Evolutionary conservation across 2,113 vertebrate genomes (phyloP).

Genomic region (Solea senegalensis): DNA sequence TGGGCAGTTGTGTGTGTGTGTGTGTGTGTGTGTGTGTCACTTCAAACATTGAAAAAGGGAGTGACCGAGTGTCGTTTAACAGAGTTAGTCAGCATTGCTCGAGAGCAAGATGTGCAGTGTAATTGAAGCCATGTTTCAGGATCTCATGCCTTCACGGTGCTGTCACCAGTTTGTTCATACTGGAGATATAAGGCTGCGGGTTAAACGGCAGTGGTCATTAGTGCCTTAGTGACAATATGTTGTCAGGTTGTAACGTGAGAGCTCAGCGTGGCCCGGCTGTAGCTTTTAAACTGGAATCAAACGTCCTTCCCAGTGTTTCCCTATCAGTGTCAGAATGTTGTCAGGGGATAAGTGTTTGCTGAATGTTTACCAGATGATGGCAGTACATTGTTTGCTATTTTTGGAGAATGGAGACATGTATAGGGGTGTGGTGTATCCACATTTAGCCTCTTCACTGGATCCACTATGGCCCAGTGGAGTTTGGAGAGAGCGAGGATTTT

Average conservation of each 20-base stretch:
- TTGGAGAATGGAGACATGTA: slow-evolving; percentile 64
- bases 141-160: not conserved
- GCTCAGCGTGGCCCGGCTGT: slow-evolving; percentile 23
- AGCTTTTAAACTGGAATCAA: slow-evolving; percentile 35
- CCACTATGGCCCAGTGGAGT: slow-evolving; percentile 60
- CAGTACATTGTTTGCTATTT: slow-evolving; percentile 78
- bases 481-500: slow-evolving; percentile 42
- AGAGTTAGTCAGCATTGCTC: slow-evolving; percentile 63
- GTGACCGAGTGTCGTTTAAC: not conserved
- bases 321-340: slow-evolving; percentile 66
- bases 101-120: slow-evolving; percentile 58
- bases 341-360: slow-evolving; percentile 71
- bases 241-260: slow-evolving; percentile 62
- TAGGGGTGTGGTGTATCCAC: slow-evolving; percentile 72
- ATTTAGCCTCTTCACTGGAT: slow-evolving; percentile 72
- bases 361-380: slow-evolving; percentile 77
- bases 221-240: slow-evolving; percentile 47
- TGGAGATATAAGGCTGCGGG: slow-evolving; percentile 25
- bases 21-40: slow-evolving; percentile 7
- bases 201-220: slow-evolving; percentile 50
- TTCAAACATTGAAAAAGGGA: slow-evolving; percentile 9
- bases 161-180: slow-evolving; percentile 52
- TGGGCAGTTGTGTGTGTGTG: slow-evolving; percentile 16
- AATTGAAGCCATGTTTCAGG: slow-evolving; percentile 40
- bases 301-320: slow-evolving; percentile 72